Evolutionary conservation across 2,113 vertebrate species (phyloP).

Genomic region (Eurystomus gularis): DNA sequence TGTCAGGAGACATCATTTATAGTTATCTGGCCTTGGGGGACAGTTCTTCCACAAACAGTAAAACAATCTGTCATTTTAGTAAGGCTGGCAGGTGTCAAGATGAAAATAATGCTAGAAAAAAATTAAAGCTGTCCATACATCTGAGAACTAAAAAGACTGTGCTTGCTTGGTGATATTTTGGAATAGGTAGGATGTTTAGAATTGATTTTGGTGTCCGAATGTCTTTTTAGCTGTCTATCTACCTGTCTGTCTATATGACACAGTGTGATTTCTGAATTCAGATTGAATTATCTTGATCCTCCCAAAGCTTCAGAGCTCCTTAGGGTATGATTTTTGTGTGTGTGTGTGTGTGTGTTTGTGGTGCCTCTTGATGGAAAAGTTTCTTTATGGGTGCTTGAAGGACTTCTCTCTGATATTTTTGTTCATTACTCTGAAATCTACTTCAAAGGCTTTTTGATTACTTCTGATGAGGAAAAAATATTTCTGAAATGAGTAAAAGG

Average conservation of each 20-base stretch:
- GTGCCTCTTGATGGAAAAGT: not conserved
- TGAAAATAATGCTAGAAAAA: not conserved
- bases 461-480: not conserved
- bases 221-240: not conserved
- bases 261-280: not conserved
- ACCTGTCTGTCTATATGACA: not conserved
- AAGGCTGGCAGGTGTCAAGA: not conserved
- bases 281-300: not conserved
- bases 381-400: not conserved
- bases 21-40: not conserved
- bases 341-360: not conserved
- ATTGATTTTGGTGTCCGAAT: not conserved
- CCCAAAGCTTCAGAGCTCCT: not conserved
- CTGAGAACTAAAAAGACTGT: not conserved
- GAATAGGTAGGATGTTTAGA: not conserved
- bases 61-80: not conserved
- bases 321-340: not conserved
- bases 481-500: not conserved
- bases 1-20: not conserved
- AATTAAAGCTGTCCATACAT: not conserved
- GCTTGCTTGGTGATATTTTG: not conserved
- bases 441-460: not conserved
- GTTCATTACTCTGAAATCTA: not conserved
- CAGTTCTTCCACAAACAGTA: not conserved
- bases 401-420: not conserved